phyloP scores from a whole-genome alignment of 1,140 invertebrate genomes.

The Trachymyrmex septentrionalis region DNA sequence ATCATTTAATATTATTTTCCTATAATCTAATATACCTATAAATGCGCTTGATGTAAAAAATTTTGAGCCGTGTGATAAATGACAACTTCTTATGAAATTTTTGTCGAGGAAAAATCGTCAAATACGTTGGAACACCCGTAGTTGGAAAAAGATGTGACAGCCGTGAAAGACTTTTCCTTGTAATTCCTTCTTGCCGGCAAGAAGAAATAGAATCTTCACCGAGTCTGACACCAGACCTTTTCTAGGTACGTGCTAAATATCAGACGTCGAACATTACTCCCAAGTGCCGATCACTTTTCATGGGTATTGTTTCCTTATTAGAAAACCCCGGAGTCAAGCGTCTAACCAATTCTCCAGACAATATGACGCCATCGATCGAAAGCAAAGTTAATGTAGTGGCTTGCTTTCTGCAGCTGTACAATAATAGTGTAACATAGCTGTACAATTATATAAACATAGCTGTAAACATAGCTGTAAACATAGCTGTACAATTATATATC shows the following conservation, averaged over 20 bases:
- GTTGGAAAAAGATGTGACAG: constrained; percentile 46
- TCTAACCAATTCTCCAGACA: constrained; percentile 17
- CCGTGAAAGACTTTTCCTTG: constrained; percentile 27
- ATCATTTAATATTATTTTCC: not conserved
- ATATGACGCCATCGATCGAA: constrained; percentile 22
- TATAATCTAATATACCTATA: not conserved
- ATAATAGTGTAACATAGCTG: no score
- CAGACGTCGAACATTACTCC: constrained; percentile 33
- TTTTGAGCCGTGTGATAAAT: constrained; percentile 18
- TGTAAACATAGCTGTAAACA: no score
- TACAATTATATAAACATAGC: no score
- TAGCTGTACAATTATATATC: not conserved
- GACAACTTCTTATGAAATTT: constrained; percentile 40
- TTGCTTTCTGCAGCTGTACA: not conserved
- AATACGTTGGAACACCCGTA: constrained; percentile 18
- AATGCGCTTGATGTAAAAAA: not conserved
- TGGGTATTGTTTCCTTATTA: constrained; percentile 54
- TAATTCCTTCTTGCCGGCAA: constrained; percentile 32
- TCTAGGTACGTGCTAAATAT: constrained; percentile 51
- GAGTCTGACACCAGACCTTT: constrained; percentile 22
- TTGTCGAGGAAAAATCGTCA: constrained; percentile 14
- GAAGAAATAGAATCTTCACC: constrained; percentile 45
- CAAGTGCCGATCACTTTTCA: constrained; percentile 53
- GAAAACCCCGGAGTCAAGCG: not conserved
- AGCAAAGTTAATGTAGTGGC: not conserved